Evolutionary conservation across 2,113 vertebrate genomes (phyloP).

Genomic region (Petromus typicus): DNA sequence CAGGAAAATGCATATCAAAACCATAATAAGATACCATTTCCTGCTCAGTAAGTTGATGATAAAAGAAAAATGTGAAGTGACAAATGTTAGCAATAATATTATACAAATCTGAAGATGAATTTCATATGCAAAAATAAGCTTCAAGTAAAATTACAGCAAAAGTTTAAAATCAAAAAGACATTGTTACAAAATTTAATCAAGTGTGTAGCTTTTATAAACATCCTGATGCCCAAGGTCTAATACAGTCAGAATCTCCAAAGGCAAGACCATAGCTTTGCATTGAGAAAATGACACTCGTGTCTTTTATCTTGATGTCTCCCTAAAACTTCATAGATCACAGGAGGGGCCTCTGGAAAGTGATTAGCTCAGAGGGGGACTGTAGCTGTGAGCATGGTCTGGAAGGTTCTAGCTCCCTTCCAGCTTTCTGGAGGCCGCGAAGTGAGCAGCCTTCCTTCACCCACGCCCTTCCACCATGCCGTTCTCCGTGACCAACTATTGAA

Average conservation of each 20-base stretch:
- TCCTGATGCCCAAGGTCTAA: background rate
- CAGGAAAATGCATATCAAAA: background rate
- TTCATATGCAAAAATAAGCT: background rate
- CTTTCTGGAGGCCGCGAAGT: no score
- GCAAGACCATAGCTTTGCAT: background rate
- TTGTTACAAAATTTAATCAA: background rate
- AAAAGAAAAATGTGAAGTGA: background rate
- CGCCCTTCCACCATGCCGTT: background rate
- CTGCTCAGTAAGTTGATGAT: background rate
- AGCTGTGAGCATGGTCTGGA: no score
- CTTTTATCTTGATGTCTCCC: background rate
- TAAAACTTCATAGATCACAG: background rate
- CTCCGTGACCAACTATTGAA: background rate
- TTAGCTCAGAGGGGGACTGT: background rate
- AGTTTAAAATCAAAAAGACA: background rate
- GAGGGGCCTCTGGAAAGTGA: background rate
- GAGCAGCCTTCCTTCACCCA: background rate
- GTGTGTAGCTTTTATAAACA: background rate
- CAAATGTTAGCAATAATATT: background rate
- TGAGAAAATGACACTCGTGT: background rate
- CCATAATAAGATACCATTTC: background rate
- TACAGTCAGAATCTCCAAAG: background rate
- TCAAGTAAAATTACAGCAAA: background rate
- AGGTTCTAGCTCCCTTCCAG: no score
- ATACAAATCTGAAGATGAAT: background rate